Base-by-base conservation (phyloP, 2,113 vertebrate species). In the Melospiza georgiana region DNA sequence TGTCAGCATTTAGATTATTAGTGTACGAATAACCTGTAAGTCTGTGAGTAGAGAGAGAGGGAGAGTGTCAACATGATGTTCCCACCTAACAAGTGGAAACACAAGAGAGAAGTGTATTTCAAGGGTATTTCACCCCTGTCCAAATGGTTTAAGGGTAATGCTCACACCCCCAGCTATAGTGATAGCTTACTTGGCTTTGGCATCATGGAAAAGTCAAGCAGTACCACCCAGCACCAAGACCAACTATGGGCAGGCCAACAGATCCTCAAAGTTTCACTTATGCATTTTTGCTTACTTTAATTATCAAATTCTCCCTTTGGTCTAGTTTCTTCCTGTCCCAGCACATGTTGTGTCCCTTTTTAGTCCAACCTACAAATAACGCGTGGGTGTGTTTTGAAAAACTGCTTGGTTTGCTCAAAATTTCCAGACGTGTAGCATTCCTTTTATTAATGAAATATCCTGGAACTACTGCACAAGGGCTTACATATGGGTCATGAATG, bases 81-180 rank as follows among this genome's bases (percentile, higher is more conserved):
- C 37, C 28, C 2, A n/a, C 25, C 17, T 27, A 16, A 44, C 17
- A 85, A 73, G 22, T 10, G 6, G 10, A 88, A 91, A 76, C 18
- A 35, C 17, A 72, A 65, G 13, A 89, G 9, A 55, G 5, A 19
- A 67, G 3, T 14, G 3, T 59, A 54, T 90, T 76, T 90, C n/a
- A 66, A 54, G 5, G 6, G 7, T 58, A 44, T 91, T 78, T 72
- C 27, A 73, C 23, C 3, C 28, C 30, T 31, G 5, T 58, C 12
- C 16, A 35, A 77, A 83, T 67, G 2, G 3, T 59, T 62, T 55
- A 71, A 66, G 21, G 46, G 12, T 21, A 77, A 39, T 33, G 33
- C 1, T 66, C 10, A 39, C 19, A 14, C 1, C 6, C 6, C 4
- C 5, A 51, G 15, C 4, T 54, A 22, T 9, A 74, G 31, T 12